Evolutionary conservation across 2,113 vertebrate genomes (phyloP).

Genomic region (Grammomys surdaster): DNA sequence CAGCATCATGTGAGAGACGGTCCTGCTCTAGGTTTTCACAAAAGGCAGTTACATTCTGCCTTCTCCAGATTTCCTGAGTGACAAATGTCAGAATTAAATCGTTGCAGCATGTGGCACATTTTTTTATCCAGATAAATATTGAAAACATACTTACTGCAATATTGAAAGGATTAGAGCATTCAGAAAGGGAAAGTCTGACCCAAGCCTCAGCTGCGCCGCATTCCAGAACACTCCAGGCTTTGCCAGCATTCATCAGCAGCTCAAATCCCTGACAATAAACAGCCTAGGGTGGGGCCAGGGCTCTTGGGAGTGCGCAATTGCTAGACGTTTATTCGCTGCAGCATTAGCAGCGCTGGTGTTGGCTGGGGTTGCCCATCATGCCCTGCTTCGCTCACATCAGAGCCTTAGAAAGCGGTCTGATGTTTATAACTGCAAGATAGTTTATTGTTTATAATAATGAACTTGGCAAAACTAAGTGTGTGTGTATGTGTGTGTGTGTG

Average conservation of each 20-base stretch:
- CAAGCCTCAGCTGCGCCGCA: slow-evolving; percentile 85
- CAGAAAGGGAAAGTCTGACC: slow-evolving; percentile 89
- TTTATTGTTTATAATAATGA: not conserved
- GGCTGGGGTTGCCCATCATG: not conserved
- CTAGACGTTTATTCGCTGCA: slow-evolving; percentile 63
- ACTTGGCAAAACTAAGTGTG: not conserved
- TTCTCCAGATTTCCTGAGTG: slow-evolving; percentile 83
- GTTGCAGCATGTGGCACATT: slow-evolving; percentile 87
- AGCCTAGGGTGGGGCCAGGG: slow-evolving; percentile 76
- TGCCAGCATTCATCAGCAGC: slow-evolving; percentile 86
- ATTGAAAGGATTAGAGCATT: slow-evolving; percentile 88
- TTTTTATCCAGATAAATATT: slow-evolving; percentile 90
- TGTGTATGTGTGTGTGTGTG: not conserved
- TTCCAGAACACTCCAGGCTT: slow-evolving; percentile 83
- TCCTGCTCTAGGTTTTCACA: slow-evolving; percentile 52
- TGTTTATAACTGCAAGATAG: not conserved
- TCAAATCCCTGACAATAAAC: slow-evolving; percentile 86
- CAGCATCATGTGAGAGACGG: not conserved
- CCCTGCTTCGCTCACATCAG: slow-evolving; percentile 24
- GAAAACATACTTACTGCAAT: slow-evolving; percentile 90
- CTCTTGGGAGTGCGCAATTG: slow-evolving; percentile 75
- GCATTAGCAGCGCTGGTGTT: slow-evolving; percentile 67
- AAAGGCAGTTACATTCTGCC: slow-evolving; percentile 83
- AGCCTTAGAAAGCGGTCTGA: not conserved
- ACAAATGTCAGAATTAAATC: slow-evolving; percentile 85